Percentiles rank a stretch among this genome's conserved stretches.
Evolutionary conservation across 2,888 invertebrate species (phyloP).

Genomic region (Tenthredo amoena): DNA sequence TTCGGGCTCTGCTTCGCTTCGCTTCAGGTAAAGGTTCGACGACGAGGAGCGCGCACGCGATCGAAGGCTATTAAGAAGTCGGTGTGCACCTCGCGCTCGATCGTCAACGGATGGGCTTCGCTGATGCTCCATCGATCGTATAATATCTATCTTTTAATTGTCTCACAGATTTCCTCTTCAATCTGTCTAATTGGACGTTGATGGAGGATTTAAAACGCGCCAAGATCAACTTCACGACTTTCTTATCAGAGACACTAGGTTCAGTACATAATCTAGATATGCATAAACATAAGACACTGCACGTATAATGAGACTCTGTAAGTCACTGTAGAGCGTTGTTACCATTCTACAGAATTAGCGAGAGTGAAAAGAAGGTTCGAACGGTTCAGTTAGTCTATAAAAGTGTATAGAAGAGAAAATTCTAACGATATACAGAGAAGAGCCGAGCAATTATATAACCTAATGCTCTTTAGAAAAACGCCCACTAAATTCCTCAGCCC

Average conservation of each 20-base stretch:
- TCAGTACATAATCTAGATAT: no score
- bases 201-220: background rate
- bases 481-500: slow-evolving; percentile 17
- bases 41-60: background rate
- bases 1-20: no score
- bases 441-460: slow-evolving; percentile 7
- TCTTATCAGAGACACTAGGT: background rate
- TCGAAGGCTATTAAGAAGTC: slow-evolving; percentile 19
- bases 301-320: no score
- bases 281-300: no score
- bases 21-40: slow-evolving; percentile 3
- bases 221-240: background rate
- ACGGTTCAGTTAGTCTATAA: background rate
- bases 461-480: slow-evolving; percentile 14
- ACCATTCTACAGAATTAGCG: background rate
- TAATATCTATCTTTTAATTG: no score
- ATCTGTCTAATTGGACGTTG: background rate
- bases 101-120: background rate
- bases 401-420: background rate
- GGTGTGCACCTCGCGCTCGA: background rate
- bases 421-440: background rate
- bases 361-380: background rate
- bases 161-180: no score
- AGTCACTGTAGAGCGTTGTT: no score
- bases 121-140: background rate